Evolutionary conservation across 2,888 invertebrate species (phyloP).

Genomic region (Limnephilus lunatus): DNA sequence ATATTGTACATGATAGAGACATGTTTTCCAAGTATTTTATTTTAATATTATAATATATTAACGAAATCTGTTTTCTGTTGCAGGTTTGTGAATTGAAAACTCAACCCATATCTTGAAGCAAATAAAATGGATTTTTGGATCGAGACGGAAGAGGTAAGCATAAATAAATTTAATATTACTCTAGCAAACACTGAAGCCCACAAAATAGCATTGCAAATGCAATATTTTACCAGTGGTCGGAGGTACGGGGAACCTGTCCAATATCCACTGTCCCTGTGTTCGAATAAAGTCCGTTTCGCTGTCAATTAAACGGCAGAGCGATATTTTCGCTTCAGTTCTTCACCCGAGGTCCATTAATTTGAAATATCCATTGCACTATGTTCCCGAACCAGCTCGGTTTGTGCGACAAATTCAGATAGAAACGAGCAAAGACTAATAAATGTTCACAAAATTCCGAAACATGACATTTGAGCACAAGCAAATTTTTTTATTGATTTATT

Average conservation of each 20-base stretch:
- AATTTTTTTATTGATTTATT: too few relatives aligned
- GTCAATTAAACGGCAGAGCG: background rate
- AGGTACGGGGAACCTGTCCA: background rate
- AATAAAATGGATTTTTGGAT: background rate
- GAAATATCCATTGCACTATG: background rate
- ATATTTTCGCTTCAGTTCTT: background rate
- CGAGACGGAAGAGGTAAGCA: background rate
- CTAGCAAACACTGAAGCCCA: background rate
- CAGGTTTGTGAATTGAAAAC: slow-evolving; percentile 2
- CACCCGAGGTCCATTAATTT: background rate
- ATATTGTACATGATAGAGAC: too few relatives aligned
- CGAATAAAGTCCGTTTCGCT: background rate
- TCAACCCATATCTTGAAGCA: background rate
- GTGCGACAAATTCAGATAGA: background rate
- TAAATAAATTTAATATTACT: background rate
- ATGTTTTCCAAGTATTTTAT: too few relatives aligned
- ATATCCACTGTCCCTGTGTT: background rate
- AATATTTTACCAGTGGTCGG: background rate
- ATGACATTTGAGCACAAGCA: too few relatives aligned
- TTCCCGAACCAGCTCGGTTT: background rate
- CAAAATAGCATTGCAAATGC: background rate
- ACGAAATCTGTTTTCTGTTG: background rate
- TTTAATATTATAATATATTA: background rate
- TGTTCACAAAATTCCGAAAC: background rate
- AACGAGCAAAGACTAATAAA: background rate